Percentiles rank a stretch among this genome's conserved stretches.
phyloP scores from a whole-genome alignment of 2,797 vertebrate genomes.

The Acanthopagrus latus region DNA sequence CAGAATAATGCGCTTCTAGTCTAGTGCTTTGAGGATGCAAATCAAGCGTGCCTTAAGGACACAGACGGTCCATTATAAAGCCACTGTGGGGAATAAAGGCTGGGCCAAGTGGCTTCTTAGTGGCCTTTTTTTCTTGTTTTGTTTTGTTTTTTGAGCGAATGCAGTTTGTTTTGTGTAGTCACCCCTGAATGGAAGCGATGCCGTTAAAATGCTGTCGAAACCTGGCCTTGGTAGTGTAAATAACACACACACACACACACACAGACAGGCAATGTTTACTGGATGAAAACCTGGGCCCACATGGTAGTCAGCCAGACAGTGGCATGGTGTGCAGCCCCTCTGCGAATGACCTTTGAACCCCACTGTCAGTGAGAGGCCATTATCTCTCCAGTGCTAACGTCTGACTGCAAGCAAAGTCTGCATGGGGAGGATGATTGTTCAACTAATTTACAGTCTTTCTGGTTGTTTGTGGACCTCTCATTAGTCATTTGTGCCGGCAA shows the following conservation, averaged over 20 bases:
- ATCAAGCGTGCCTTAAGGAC: constrained; percentile 72
- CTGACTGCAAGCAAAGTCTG: background rate
- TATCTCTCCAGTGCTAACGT: constrained; percentile 17
- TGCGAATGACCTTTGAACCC: constrained; percentile 65
- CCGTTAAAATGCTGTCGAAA: background rate
- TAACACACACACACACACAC: constrained; percentile 15
- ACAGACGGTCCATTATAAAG: constrained; percentile 73
- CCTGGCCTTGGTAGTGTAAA: constrained; percentile 41
- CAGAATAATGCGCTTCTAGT: constrained; percentile 62
- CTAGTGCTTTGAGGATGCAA: constrained; percentile 70
- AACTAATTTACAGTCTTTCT: background rate
- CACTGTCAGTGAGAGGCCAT: constrained; percentile 36
- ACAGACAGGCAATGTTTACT: constrained; percentile 39
- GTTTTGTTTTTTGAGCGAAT: background rate
- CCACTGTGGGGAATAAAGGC: constrained; percentile 61
- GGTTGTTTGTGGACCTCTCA: background rate
- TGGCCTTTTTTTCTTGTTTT: constrained; percentile 28
- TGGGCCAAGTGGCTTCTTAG: constrained; percentile 53
- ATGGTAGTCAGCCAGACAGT: constrained; percentile 51
- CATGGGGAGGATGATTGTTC: background rate
- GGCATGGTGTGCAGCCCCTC: constrained; percentile 30
- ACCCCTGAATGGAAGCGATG: constrained; percentile 23
- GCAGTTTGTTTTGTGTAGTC: constrained; percentile 48
- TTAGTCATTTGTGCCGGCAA: background rate
- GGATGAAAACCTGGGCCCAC: constrained; percentile 26